Evolutionary conservation across 2,797 vertebrate genomes (phyloP), one percentile per base, ranked within the genome.

Genomic region (Sylvilagus floridanus): DNA sequence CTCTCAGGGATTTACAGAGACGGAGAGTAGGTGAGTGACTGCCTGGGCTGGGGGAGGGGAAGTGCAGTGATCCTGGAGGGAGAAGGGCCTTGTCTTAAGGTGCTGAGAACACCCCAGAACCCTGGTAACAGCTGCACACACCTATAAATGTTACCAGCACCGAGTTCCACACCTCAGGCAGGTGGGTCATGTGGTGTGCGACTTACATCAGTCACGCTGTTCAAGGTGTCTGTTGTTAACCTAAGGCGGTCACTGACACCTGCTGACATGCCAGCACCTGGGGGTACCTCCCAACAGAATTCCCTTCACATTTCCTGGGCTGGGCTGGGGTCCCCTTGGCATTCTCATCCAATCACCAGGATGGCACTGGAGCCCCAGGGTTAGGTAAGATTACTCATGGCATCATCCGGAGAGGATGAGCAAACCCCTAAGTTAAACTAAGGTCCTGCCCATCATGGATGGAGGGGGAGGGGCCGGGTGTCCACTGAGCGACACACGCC

Each of bases 401-500:
- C 35, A 88, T 81, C 77, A 35, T 8, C 50, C 21, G 32, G 5
- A 42, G 77, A 28, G 72, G 30, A 35, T 30, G 16, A 35, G 21
- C 52, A n/a, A 90, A 75, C 79, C 69, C 13, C 65, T 90, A 84
- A 90, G 72, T 66, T 88, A 85, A 77, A 68, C 32, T 35, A 89
- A 73, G 50, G n/a, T 14, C 79, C 47, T 84, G 5, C 3, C 22
- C 47, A 47, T 32, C 30, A 83, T 54, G 47, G 68, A 89, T 60
- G 28, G 85, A 93, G n/a, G 9, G 57, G 35, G 24, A 81, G 68
- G 35, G 4, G 62, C 52, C 91, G 17, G 68, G 9, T 22, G 17
- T 83, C 54, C 17, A 42, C 54, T 50, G 68, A 42, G 42, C 42
- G 12, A 54, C 5, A 42, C 21, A 63, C 83, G 62, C 21, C 81